Evolutionary conservation across 1,140 invertebrate species (phyloP), one percentile per base, ranked within the genome.

Genomic region (Hermatobates lingyangjiaoensis): DNA sequence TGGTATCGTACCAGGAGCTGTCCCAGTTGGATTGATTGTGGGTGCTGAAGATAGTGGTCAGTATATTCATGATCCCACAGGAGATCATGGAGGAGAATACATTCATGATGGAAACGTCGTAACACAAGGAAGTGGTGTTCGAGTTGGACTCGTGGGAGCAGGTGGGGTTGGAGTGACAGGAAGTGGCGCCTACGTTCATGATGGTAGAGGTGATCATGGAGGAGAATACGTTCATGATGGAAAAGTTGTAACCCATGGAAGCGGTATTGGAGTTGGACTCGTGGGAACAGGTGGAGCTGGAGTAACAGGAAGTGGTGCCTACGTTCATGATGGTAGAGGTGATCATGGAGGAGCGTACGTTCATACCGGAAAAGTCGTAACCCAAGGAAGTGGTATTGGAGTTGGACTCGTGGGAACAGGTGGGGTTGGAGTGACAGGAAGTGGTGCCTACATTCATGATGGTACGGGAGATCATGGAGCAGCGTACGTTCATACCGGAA

Each of bases 11-110:
- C 21, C 44, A 20, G 27, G 44, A 48, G 27, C 27, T 15, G 21
- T 30, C 10, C 23, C 23, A 70, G 68, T 21, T 27, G 47, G 52
- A 21, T 27, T 46, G 24, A 23, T 25, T 47, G 27, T 44, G 10
- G 49, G 49, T 47, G 18, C 23, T 27, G 68, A 69, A 50, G 63
- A 66, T 45, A 62, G 64, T 15, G 68, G 69, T 25, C 64, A 65
- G 44, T 64, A 66, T 34, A 51, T 60, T 27, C 59, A 62, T 39
- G 64, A 54, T 38, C 49, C 53, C 30, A 54, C 48, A 25, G 53
- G 53, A 23, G 53, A 63, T 40, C 59, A 63, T 54, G 62, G 62
- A n/a, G 66, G 65, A 44, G 57, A 61, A 24, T 68, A 66, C 52
- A 53, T 59, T 27, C 52, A 56, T 27, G 10, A 25, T 20, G 34